Evolutionary conservation across 2,113 vertebrate species (phyloP), one percentile per base, ranked within the genome.

Genomic region (Tetraodon nigroviridis): DNA sequence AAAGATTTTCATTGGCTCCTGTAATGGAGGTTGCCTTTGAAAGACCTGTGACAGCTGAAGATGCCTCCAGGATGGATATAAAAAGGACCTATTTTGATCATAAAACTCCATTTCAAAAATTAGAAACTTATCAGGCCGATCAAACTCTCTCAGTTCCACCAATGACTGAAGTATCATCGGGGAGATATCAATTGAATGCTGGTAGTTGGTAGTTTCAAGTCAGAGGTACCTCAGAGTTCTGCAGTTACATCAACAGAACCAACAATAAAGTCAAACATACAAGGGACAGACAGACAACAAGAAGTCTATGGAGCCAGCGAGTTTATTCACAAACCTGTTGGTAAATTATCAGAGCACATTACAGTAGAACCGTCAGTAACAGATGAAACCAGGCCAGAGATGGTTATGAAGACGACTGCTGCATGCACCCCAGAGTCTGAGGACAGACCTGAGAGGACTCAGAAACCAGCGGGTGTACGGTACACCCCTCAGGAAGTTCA

Each of bases 281-380:
- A 37, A 11, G 8, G 11, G 32, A 37, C 32, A 8, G 8, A 37
- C 32, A 37, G 32, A 2, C 32, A 12, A 2, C 32, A 37, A 37
- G 32, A 8, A 37, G 7, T 27, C 24, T 27, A 27, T 27, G 24
- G 24, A 27, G 24, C 24, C 24, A 27, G 32, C 11, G 32, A 37
- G 11, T 12, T 37, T 11, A 37, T 12, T 37, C 12, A 37, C 8
- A 37, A 37, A 8, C 32, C 32, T 8, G 11, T 37, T 8, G 11
- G 8, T 12, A 10, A 37, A 2, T 12, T 37, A 37, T 37, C 7
- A 7, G 3, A 11, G 32, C 32, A 7, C 32, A 37, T 12, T 37
- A 2, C 32, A 37, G 32, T 37, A 37, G 46, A 81, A 52, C 69
- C 66, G 1, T 79, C 83, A 80, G 81, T 82, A 80, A 84, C 78